These are phyloP conservation scores for Procambarus virginalis DNA, from an alignment of 1,140 invertebrate species.

Conservation along the genomic window DNA sequence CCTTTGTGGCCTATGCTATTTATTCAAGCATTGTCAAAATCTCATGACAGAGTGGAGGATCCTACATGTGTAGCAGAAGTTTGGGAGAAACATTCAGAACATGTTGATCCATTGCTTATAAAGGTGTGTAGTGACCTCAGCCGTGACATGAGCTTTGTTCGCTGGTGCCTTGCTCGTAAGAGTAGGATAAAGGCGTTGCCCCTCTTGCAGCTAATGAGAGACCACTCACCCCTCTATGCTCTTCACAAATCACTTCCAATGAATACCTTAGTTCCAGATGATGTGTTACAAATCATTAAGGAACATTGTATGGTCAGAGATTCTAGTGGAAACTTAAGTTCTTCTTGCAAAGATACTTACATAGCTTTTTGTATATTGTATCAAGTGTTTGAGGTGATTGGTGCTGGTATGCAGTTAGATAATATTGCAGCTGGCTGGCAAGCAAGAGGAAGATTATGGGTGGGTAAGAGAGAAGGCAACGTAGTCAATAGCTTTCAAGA, in stretches of 20 bases:
- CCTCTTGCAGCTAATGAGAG: constrained; percentile 40
- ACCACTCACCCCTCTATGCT: constrained; percentile 48
- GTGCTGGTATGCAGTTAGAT: constrained; percentile 57
- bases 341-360: constrained; percentile 37
- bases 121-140: constrained; percentile 26
- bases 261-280: constrained; percentile 20
- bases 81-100: constrained; percentile 20
- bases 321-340: constrained; percentile 24
- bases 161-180: constrained; percentile 44
- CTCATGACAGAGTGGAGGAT: constrained; percentile 10
- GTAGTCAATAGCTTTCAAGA: constrained; percentile 23
- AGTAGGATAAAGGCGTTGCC: constrained; percentile 30
- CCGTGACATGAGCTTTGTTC: constrained; percentile 33
- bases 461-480: not conserved
- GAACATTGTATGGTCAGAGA: constrained; percentile 56
- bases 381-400: constrained; percentile 54
- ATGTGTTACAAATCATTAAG: constrained; percentile 47
- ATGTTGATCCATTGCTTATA: constrained; percentile 22
- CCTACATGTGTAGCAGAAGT: not conserved
- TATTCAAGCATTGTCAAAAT: constrained; percentile 26
- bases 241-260: constrained; percentile 35
- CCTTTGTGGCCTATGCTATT: constrained; percentile 42
- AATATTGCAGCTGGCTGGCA: constrained; percentile 50
- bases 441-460: constrained; percentile 22
- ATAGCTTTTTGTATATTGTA: constrained; percentile 40